These are phyloP conservation scores for Ophraella communa DNA, from an alignment of 2,888 invertebrate genomes.

Conservation along the genomic window DNA sequence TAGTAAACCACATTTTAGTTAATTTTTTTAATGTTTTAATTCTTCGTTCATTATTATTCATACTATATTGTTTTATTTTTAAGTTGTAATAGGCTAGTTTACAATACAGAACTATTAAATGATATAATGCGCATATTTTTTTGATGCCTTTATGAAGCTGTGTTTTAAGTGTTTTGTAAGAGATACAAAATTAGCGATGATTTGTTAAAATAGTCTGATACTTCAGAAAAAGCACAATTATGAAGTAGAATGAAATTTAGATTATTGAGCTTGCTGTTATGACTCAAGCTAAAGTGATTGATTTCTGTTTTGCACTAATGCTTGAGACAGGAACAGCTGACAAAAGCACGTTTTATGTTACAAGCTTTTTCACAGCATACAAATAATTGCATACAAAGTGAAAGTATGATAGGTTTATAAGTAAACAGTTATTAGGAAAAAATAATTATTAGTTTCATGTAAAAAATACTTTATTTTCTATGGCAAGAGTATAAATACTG, in stretches of 20 bases:
- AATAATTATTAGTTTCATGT: too few relatives aligned
- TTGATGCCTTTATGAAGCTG: conserved; percentile 14
- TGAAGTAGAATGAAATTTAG: conserved; percentile 29
- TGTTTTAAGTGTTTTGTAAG: conserved; percentile 43
- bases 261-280: conserved; percentile 9
- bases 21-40: too few relatives aligned
- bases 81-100: too few relatives aligned
- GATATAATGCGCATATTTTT: conserved; percentile 4
- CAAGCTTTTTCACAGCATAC: conserved; percentile 5
- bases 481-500: too few relatives aligned
- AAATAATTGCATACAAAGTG: not conserved
- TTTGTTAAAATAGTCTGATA: conserved; percentile 31
- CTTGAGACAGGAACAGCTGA: conserved; percentile 11
- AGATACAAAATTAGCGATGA: conserved; percentile 40
- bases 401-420: not conserved
- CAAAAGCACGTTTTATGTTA: conserved; percentile 15
- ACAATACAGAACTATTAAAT: not conserved
- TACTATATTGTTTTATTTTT: too few relatives aligned
- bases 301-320: not conserved
- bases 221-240: conserved; percentile 33
- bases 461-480: too few relatives aligned
- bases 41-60: not conserved
- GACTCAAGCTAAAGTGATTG: not conserved
- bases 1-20: too few relatives aligned
- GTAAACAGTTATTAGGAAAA: too few relatives aligned